These are phyloP conservation scores for Abscondita cerata DNA, from an alignment of 2,888 invertebrate species.

Conservation along the genomic window DNA sequence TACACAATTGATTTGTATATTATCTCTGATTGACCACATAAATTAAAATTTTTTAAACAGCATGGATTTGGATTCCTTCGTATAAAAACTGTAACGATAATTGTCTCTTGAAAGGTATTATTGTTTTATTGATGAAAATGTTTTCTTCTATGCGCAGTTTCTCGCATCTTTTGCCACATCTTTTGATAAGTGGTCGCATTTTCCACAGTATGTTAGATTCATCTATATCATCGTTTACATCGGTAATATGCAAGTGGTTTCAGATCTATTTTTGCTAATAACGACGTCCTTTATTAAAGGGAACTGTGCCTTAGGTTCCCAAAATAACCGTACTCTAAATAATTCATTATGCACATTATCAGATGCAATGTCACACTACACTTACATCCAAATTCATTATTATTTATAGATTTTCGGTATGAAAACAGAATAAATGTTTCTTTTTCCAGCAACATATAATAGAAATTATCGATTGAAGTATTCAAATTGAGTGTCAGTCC, in stretches of 20 bases:
- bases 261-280: slow-evolving; percentile 6
- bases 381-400: slow-evolving; percentile 25
- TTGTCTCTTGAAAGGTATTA: slow-evolving; percentile 1
- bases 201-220: background rate
- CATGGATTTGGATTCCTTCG: background rate
- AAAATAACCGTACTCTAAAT: slow-evolving; percentile 26
- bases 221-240: background rate
- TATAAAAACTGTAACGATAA: background rate
- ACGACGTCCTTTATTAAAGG: background rate
- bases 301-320: slow-evolving; percentile 20
- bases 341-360: slow-evolving; percentile 33
- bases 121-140: background rate
- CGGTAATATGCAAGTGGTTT: slow-evolving; percentile 9
- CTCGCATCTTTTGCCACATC: slow-evolving; percentile 1
- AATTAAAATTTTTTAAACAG: background rate
- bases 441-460: slow-evolving; percentile 22
- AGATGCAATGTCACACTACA: slow-evolving; percentile 33
- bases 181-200: background rate
- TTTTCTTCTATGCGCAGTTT: background rate
- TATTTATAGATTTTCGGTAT: slow-evolving; percentile 22
- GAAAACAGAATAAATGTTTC: slow-evolving; percentile 33
- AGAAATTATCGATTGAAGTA: slow-evolving; percentile 34
- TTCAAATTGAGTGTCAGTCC: slow-evolving; percentile 19
- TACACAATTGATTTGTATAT: no score
- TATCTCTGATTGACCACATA: no score